phyloP scores from a whole-genome alignment of 2,888 invertebrate genomes.

The Drosophila formosana region DNA sequence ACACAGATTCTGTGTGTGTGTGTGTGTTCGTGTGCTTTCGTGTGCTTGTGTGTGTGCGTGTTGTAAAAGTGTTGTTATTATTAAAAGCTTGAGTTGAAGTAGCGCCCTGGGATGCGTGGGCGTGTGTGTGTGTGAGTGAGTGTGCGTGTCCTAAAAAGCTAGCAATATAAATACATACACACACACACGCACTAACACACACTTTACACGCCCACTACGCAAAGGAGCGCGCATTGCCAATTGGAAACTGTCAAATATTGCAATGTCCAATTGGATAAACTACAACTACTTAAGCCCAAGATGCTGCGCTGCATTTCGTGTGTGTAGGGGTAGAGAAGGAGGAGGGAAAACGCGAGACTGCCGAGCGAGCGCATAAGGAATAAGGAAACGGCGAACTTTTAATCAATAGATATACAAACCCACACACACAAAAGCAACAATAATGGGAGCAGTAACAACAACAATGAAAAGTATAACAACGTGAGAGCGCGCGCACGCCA shows the following conservation, averaged over 20 bases:
- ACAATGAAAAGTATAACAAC: conserved; percentile 51
- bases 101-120: conserved; percentile 13
- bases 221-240: conserved; percentile 14
- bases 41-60: conserved; percentile 6
- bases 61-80: conserved; percentile 20
- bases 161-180: conserved; percentile 23
- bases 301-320: conserved; percentile 47
- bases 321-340: conserved; percentile 11
- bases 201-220: conserved; percentile 14
- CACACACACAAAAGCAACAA: conserved; percentile 49
- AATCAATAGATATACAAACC: conserved; percentile 70
- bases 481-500: conserved; percentile 52
- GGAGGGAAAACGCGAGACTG: conserved; percentile 30
- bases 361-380: conserved; percentile 48
- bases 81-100: conserved; percentile 17
- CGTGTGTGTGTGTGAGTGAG: conserved; percentile 8
- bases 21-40: neutral
- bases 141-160: conserved; percentile 28
- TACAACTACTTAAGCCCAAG: conserved; percentile 37
- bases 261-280: conserved; percentile 36
- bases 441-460: conserved; percentile 53
- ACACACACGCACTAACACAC: conserved; percentile 10
- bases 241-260: conserved; percentile 48
- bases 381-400: conserved; percentile 71
- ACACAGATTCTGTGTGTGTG: neutral